Evolutionary conservation across 2,113 vertebrate genomes (phyloP), one percentile per base, ranked within the genome.

Genomic region (Dasyurus viverrinus): DNA sequence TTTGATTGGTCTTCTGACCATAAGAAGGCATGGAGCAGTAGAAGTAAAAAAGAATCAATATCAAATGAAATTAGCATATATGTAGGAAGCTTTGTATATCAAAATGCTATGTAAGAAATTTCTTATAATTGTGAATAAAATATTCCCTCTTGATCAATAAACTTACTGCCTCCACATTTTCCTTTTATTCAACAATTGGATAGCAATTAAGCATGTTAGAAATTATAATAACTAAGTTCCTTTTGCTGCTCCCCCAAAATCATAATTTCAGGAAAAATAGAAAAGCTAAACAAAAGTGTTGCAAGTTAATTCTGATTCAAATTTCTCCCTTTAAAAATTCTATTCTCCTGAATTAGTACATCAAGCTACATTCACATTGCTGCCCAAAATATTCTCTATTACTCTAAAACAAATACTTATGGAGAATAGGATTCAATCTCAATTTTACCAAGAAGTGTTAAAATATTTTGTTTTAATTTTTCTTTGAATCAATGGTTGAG

Each of bases 311-410:
- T 84, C 95, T 95, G 53, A 47, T 55, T 91, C 53, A 46, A 94
- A 95, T 96, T 96, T 97, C 97, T 92, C 96, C 92, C 68, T 84
- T 84, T 42, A 42, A 94, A 95, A 96, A 94, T 84, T 89, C 68
- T 96, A 14, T 55, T 93, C 91, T 93, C 90, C 48, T 92, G 92
- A 90, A 96, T 96, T 96, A 97, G 91, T 50, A 76, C 25, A 96
- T 76, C 89, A 53, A 92, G 89, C 96, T 54, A 50, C 46, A 46
- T n/a, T 47, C 92, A 93, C 24, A 26, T 47, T 8, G 25, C 36
- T 96, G 60, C 30, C n/a, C 42, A 84, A 19, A 26, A 22, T 42
- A 84, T 42, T 84, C 68, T 42, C 68, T n/a, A 9, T 7, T 94
- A 92, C 19, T 93, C 90, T 94, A 92, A 97, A 94, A 68, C 90